Percentiles rank a stretch among this genome's conserved stretches.
Conservation (phyloP, 2,888 invertebrate species). For the Chrysomela aeneicollis region DNA sequence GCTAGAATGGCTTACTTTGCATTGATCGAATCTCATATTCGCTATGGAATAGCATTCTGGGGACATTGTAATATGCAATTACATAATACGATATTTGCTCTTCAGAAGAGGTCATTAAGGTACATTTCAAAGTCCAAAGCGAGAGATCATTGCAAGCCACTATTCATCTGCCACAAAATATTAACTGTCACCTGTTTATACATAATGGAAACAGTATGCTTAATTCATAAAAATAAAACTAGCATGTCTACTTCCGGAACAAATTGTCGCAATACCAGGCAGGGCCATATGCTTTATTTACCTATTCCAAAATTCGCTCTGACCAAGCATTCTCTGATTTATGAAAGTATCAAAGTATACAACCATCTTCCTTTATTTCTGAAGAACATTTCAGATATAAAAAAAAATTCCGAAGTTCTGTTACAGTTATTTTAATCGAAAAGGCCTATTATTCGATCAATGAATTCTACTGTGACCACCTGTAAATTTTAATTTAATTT, state of each 20-base stretch:
- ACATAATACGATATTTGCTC: slow-evolving; percentile 8
- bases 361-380: no score
- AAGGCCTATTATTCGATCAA: no score
- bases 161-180: not conserved
- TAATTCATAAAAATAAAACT: slow-evolving; percentile 17
- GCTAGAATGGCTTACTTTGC: slow-evolving; percentile 11
- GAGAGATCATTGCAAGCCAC: slow-evolving; percentile 3
- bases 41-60: slow-evolving; percentile 14
- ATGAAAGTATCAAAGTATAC: no score
- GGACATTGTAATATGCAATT: slow-evolving; percentile 6
- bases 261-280: not conserved
- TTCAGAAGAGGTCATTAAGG: not conserved
- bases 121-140: not conserved
- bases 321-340: no score
- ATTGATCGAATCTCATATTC: slow-evolving; percentile 16
- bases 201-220: no score
- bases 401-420: no score
- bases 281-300: no score
- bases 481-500: no score
- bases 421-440: no score
- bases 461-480: no score
- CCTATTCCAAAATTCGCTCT: no score
- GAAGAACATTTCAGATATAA: no score
- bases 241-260: not conserved
- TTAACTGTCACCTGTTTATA: slow-evolving; percentile 14